A percentile compares a stretch with the other conserved stretches of the same genome.
Conservation (phyloP, 2,797 vertebrate genomes). For the Synanceia verrucosa region DNA sequence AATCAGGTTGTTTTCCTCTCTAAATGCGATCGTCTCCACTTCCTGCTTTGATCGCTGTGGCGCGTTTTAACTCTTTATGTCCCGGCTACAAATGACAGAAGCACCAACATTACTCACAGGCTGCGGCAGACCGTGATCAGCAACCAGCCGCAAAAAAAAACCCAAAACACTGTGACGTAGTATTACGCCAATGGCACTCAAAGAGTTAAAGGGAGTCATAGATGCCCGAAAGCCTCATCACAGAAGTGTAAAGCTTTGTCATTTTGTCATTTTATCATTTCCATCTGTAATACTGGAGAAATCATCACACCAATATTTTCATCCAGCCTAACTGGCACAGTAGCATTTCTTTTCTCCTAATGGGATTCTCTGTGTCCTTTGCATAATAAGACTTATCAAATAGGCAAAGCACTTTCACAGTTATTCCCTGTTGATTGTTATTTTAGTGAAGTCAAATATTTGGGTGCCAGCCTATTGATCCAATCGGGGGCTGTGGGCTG, state of each 20-base stretch:
- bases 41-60: too few relatives aligned
- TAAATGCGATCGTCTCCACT: too few relatives aligned
- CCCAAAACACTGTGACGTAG: too few relatives aligned
- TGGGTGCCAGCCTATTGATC: slow-evolving; percentile 53
- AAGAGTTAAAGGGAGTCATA: neutral
- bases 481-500: slow-evolving; percentile 20
- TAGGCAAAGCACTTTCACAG: slow-evolving; percentile 11
- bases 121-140: too few relatives aligned
- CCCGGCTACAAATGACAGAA: too few relatives aligned
- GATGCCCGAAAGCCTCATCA: neutral
- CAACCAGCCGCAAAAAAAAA: too few relatives aligned
- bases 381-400: slow-evolving; percentile 32
- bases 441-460: slow-evolving; percentile 59
- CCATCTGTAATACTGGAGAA: neutral
- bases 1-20: too few relatives aligned
- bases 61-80: too few relatives aligned
- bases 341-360: slow-evolving; percentile 13
- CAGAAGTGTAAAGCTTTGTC: neutral
- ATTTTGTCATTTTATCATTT: neutral
- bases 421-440: slow-evolving; percentile 36
- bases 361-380: slow-evolving; percentile 17
- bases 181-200: too few relatives aligned
- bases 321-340: neutral
- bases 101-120: too few relatives aligned
- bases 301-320: neutral